Percentiles rank a stretch among this genome's conserved stretches.
phyloP scores from a whole-genome alignment of 2,797 vertebrate species.

The Crocidura indochinensis region DNA sequence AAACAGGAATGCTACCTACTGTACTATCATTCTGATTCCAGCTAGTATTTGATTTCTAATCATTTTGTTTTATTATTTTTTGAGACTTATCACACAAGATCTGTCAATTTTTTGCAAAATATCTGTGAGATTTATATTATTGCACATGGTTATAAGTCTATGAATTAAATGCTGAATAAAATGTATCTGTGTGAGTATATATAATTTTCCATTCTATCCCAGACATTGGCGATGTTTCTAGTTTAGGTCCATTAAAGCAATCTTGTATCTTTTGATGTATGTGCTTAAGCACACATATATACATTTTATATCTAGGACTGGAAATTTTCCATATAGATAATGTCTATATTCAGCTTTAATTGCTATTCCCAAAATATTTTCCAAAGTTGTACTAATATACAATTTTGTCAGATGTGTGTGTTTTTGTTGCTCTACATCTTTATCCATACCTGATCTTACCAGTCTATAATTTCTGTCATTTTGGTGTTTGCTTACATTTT shows the following conservation, averaged over 20 bases:
- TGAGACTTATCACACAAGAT: neutral
- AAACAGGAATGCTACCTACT: too few relatives aligned
- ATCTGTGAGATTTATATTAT: neutral
- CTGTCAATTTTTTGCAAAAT: slow-evolving; percentile 20
- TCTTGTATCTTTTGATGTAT: neutral
- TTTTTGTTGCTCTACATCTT: too few relatives aligned
- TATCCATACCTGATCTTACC: too few relatives aligned
- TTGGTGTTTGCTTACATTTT: too few relatives aligned
- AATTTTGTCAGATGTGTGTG: too few relatives aligned
- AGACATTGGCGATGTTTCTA: neutral
- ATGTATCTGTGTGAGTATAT: neutral
- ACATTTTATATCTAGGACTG: too few relatives aligned
- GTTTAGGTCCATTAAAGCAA: neutral
- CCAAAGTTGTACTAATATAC: too few relatives aligned
- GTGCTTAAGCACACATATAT: neutral
- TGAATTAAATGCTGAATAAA: neutral
- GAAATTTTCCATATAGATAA: too few relatives aligned
- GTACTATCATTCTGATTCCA: too few relatives aligned
- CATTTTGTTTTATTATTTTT: neutral
- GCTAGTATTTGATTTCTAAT: neutral
- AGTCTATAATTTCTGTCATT: too few relatives aligned
- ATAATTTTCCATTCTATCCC: neutral
- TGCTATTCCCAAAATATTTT: too few relatives aligned
- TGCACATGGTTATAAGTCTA: neutral
- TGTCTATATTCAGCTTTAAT: too few relatives aligned